Percentiles rank a stretch among this genome's conserved stretches.
Conservation (phyloP, 2,888 invertebrate species). For the Drosophila affinis region DNA sequence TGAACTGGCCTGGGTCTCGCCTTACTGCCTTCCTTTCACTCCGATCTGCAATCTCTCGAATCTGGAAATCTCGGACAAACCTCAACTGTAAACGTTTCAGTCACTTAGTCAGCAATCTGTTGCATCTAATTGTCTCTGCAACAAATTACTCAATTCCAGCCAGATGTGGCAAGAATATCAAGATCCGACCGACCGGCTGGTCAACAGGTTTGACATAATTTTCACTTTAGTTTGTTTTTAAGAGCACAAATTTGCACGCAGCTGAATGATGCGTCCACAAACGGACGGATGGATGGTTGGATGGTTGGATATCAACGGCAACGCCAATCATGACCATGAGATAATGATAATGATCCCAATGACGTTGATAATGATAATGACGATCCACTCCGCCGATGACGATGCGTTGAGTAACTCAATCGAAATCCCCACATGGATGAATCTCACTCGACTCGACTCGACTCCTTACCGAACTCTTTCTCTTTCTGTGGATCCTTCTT, state of each 20-base stretch:
- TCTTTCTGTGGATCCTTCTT: neutral
- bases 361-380: slow-evolving; percentile 42
- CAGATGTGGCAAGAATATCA: slow-evolving; percentile 35
- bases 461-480: slow-evolving; percentile 19
- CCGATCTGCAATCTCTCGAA: slow-evolving; percentile 6
- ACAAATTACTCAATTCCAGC: slow-evolving; percentile 73
- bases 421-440: slow-evolving; percentile 39
- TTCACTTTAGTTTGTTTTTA: slow-evolving; percentile 76
- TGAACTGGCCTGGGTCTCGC: neutral
- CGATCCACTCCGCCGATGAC: slow-evolving; percentile 16
- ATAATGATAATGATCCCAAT: slow-evolving; percentile 17
- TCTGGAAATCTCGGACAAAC: slow-evolving; percentile 7
- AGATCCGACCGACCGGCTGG: slow-evolving; percentile 37
- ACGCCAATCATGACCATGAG: neutral
- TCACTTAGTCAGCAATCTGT: slow-evolving; percentile 78
- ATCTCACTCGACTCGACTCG: neutral
- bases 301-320: neutral
- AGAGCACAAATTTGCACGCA: slow-evolving; percentile 72
- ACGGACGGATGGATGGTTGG: too few species aligned
- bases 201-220: slow-evolving; percentile 77
- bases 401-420: slow-evolving; percentile 67
- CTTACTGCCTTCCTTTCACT: slow-evolving; percentile 31
- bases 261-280: slow-evolving; percentile 27
- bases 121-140: slow-evolving; percentile 76
- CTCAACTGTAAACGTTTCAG: slow-evolving; percentile 64